Evolutionary conservation across 2,888 invertebrate species (phyloP).

Genomic region (Lamellibrachia satsuma): DNA sequence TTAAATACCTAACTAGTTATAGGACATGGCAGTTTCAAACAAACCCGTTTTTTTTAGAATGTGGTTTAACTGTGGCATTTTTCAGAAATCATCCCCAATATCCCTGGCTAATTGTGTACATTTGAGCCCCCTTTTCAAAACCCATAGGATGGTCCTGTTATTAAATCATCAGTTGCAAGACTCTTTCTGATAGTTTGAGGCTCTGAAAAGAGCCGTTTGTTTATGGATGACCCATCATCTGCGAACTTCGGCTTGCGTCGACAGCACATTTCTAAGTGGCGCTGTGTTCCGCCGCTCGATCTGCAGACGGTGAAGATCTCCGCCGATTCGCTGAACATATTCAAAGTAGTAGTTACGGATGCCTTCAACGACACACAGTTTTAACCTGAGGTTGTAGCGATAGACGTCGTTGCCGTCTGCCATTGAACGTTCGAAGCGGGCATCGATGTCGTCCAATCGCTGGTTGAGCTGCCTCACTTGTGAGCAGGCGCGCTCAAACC

Average conservation of each 20-base stretch:
- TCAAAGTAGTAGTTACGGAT: slow-evolving; percentile 31
- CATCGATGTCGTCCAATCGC: slow-evolving; percentile 25
- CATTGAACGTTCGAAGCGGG: slow-evolving; percentile 27
- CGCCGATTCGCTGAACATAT: slow-evolving; percentile 22
- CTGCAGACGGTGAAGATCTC: background rate
- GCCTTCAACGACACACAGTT: slow-evolving; percentile 32
- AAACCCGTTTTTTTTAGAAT: no score
- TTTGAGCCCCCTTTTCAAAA: no score
- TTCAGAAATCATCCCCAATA: no score
- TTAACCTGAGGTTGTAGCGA: slow-evolving; percentile 29
- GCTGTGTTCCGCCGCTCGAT: background rate
- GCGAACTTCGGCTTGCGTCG: background rate
- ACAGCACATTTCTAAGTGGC: background rate
- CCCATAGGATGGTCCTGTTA: no score
- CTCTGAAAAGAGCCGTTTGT: background rate
- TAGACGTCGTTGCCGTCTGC: background rate
- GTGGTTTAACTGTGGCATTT: no score
- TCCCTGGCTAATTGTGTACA: no score
- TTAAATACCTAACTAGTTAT: no score
- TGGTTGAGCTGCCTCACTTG: slow-evolving; percentile 30
- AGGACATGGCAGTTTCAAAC: no score
- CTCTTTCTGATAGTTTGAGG: background rate
- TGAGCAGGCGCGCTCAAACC: slow-evolving; percentile 19
- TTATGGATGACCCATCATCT: background rate
- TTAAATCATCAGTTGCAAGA: background rate